These are phyloP conservation scores for Pristionchus exspectatus DNA, from an alignment of 2,888 invertebrate genomes.

Conservation along the genomic window DNA sequence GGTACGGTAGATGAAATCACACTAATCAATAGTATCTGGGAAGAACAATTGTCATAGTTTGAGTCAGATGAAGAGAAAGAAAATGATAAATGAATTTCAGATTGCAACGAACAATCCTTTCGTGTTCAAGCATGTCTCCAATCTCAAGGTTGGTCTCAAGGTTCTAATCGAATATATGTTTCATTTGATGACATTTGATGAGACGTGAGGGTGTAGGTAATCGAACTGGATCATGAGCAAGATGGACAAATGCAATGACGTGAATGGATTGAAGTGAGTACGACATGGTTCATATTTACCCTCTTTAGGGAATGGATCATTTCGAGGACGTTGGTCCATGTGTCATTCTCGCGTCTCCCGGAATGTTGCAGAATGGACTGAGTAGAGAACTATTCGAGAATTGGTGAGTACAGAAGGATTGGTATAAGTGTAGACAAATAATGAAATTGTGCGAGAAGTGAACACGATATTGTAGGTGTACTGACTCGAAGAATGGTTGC, in stretches of 20 bases:
- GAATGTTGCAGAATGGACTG: constrained; percentile 99
- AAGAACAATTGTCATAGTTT: background rate
- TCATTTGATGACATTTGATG: background rate
- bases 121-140: constrained; percentile 93
- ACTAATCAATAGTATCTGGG: too few species aligned
- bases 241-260: too few species aligned
- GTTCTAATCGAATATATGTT: background rate
- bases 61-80: background rate
- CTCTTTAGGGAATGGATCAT: constrained; percentile 92
- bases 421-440: background rate
- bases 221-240: too few species aligned
- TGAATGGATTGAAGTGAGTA: too few species aligned
- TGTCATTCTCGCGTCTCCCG: constrained; percentile 99
- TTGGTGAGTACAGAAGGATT: constrained; percentile 83
- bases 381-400: constrained; percentile 97
- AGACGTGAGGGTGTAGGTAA: too few species aligned
- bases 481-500: constrained; percentile 96
- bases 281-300: too few species aligned
- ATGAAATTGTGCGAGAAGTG: background rate
- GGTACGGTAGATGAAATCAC: constrained; percentile 73
- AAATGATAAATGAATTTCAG: background rate
- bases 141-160: constrained; percentile 79
- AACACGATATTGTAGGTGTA: constrained; percentile 83
- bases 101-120: constrained; percentile 96
- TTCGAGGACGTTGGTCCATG: constrained; percentile 99